These are phyloP conservation scores for Ricordea florida DNA, from an alignment of 92 coral and sea anemone species.

Conservation along the genomic window DNA sequence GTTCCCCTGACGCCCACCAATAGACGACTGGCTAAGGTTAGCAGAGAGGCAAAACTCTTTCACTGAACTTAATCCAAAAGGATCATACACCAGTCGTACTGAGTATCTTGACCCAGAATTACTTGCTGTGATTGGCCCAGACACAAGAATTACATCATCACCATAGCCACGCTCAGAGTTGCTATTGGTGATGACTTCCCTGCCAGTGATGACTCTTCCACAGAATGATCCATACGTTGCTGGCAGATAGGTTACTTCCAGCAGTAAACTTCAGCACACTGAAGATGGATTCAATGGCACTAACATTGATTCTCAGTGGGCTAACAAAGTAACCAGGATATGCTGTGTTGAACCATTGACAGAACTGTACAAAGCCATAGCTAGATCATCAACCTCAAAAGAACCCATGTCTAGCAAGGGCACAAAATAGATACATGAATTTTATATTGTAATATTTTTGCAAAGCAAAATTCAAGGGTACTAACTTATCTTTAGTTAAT, in stretches of 20 bases:
- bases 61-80: background rate
- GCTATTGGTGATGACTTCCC: slow-evolving; percentile 25
- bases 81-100: slow-evolving; percentile 8
- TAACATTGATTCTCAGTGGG: slow-evolving; percentile 37
- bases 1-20: slow-evolving; percentile 39
- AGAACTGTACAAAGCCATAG: slow-evolving; percentile 13
- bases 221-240: slow-evolving; percentile 20
- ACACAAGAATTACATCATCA: slow-evolving; percentile 12
- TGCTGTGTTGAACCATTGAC: slow-evolving; percentile 4
- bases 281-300: slow-evolving; percentile 35
- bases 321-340: slow-evolving; percentile 26
- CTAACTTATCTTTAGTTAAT: background rate
- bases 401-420: slow-evolving; percentile 14
- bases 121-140: slow-evolving; percentile 3
- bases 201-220: slow-evolving; percentile 8
- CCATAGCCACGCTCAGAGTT: slow-evolving; percentile 24
- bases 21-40: slow-evolving; percentile 20
- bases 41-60: slow-evolving; percentile 20
- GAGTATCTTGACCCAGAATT: background rate
- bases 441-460: background rate
- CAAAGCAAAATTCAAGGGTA: no score
- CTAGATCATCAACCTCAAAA: slow-evolving; percentile 24
- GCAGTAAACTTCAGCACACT: slow-evolving; percentile 33
- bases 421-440: background rate
- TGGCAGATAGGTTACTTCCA: slow-evolving; percentile 38